Percentiles rank a stretch among this genome's conserved stretches.
These are phyloP conservation scores for Athripsodes cinereus DNA, from an alignment of 2,888 invertebrate species.

Conservation along the genomic window DNA sequence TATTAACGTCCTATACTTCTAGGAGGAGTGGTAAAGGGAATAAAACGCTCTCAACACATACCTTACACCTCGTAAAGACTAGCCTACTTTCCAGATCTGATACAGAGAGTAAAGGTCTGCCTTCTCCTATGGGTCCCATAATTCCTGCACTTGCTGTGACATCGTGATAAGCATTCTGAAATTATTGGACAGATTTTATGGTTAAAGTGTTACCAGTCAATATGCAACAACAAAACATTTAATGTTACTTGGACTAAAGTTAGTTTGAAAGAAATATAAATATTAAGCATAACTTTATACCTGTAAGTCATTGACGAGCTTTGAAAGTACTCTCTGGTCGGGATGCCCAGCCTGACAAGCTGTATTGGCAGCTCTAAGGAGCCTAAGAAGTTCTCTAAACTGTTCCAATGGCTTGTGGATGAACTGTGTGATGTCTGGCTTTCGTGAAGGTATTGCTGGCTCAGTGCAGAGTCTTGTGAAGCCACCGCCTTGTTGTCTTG, in stretches of 20 bases:
- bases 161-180: slow-evolving; percentile 66
- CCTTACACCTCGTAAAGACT: slow-evolving; percentile 87
- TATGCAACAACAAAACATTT: too few species aligned
- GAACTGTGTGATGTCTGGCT: slow-evolving; percentile 79
- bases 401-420: slow-evolving; percentile 82
- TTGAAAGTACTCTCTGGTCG: slow-evolving; percentile 34
- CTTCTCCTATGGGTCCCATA: slow-evolving; percentile 81
- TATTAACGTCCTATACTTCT: too few species aligned
- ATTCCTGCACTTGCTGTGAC: slow-evolving; percentile 77
- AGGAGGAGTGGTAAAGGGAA: too few species aligned
- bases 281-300: slow-evolving; percentile 32
- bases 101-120: slow-evolving; percentile 71
- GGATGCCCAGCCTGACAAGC: slow-evolving; percentile 26
- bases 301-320: slow-evolving; percentile 44
- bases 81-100: slow-evolving; percentile 81
- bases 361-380: slow-evolving; percentile 44
- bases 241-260: too few species aligned
- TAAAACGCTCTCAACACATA: too few species aligned
- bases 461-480: slow-evolving; percentile 76
- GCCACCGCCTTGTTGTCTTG: slow-evolving; percentile 67
- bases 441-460: slow-evolving; percentile 72
- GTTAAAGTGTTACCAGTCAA: too few species aligned
- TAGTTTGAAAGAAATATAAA: too few species aligned
- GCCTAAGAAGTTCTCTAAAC: slow-evolving; percentile 45
- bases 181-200: not conserved